These are phyloP conservation scores for Apodemia mormo DNA, from an alignment of 2,888 invertebrate genomes.

Conservation along the genomic window DNA sequence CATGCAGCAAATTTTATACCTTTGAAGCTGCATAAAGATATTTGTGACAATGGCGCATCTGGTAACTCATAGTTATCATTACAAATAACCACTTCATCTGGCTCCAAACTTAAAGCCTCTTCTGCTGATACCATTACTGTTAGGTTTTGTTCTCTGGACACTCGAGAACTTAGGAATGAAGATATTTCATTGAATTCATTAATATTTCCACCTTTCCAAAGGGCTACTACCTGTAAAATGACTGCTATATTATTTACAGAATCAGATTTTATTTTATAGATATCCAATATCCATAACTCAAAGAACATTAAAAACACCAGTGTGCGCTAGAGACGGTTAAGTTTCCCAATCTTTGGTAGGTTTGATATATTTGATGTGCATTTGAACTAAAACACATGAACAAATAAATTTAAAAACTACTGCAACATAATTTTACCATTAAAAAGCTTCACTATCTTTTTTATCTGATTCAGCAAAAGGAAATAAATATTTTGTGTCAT, in stretches of 20 bases:
- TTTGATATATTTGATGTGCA: no score
- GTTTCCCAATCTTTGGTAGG: no score
- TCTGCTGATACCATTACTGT: constrained; percentile 62
- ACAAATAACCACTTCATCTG: constrained; percentile 65
- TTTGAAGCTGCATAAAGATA: constrained; percentile 61
- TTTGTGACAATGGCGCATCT: constrained; percentile 63
- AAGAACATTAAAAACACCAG: no score
- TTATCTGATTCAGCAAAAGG: no score
- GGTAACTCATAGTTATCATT: constrained; percentile 59
- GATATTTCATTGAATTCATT: constrained; percentile 61
- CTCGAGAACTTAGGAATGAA: constrained; percentile 50
- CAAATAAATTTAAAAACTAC: no score
- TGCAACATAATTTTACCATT: no score
- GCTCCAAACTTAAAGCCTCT: constrained; percentile 62
- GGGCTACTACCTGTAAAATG: constrained; percentile 59
- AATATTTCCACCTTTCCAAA: constrained; percentile 70
- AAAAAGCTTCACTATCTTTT: no score
- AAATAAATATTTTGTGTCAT: no score
- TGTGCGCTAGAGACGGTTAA: no score
- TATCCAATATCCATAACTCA: no score
- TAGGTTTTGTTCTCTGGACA: constrained; percentile 54
- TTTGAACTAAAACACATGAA: no score
- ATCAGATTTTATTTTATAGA: background rate
- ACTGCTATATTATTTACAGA: background rate
- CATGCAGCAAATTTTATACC: constrained; percentile 61